phyloP scores from a whole-genome alignment of 2,888 invertebrate species.

The Diaprepes abbreviatus region DNA sequence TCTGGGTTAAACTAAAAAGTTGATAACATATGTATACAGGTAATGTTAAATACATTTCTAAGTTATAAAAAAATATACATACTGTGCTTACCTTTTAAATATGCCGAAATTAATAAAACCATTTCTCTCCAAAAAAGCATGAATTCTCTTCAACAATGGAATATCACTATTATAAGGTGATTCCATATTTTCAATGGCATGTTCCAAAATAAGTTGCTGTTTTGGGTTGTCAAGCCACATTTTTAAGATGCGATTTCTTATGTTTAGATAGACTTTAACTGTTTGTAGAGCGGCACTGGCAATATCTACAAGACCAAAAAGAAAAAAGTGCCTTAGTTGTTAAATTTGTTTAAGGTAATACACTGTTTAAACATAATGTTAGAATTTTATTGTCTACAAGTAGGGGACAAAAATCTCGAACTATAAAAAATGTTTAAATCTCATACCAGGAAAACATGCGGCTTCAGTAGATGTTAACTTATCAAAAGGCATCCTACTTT shows the following conservation, averaged over 20 bases:
- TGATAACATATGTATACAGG: too few relatives aligned
- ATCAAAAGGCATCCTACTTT: conserved; percentile 93
- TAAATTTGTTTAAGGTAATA: too few relatives aligned
- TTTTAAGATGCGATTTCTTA: conserved; percentile 88
- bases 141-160: conserved; percentile 84
- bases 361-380: too few relatives aligned
- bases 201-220: conserved; percentile 88
- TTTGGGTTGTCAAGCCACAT: conserved; percentile 97
- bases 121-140: conserved; percentile 93
- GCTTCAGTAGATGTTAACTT: conserved; percentile 95
- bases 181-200: conserved; percentile 85
- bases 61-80: too few relatives aligned
- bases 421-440: neutral
- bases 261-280: conserved; percentile 90
- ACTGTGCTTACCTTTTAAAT: conserved; percentile 77
- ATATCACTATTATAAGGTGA: conserved; percentile 95
- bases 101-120: conserved; percentile 98
- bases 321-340: too few relatives aligned
- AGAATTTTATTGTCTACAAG: too few relatives aligned
- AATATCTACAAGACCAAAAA: conserved; percentile 79
- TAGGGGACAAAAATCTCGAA: too few relatives aligned
- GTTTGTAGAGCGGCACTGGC: conserved; percentile 85
- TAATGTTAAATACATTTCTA: too few relatives aligned
- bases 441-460: conserved; percentile 81
- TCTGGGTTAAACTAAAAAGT: too few relatives aligned